Percentiles rank a stretch among this genome's conserved stretches.
These are phyloP conservation scores for Euwallacea similis DNA, from an alignment of 1,140 invertebrate species.

Conservation along the genomic window DNA sequence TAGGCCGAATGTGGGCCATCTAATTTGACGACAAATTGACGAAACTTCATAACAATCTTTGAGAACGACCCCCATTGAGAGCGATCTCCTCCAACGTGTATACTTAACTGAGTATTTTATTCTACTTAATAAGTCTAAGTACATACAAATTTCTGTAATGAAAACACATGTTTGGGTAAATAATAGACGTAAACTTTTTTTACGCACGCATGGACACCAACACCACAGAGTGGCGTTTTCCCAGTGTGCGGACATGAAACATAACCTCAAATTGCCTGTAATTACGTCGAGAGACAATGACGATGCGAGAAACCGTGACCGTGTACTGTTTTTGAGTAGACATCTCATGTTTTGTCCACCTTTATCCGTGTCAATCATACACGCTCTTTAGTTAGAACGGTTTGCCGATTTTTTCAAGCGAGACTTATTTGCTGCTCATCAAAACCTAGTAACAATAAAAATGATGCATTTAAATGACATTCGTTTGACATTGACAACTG, in stretches of 20 bases:
- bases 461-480: no score
- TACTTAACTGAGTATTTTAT: no score
- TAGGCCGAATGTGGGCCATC: no score
- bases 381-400: neutral
- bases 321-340: neutral
- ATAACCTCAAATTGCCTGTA: slow-evolving; percentile 31
- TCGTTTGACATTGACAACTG: no score
- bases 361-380: slow-evolving; percentile 5
- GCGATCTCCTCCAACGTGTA: no score
- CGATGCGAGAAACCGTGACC: slow-evolving; percentile 20
- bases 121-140: no score
- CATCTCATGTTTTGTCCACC: neutral
- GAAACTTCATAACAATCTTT: no score
- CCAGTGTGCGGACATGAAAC: slow-evolving; percentile 16
- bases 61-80: no score
- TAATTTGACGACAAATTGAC: no score
- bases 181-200: slow-evolving; percentile 26
- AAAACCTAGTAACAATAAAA: no score
- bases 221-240: slow-evolving; percentile 25
- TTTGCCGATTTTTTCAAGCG: neutral
- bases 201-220: slow-evolving; percentile 24
- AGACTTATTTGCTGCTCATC: neutral
- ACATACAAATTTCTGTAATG: neutral
- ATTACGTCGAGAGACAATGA: slow-evolving; percentile 18
- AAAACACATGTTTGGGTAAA: slow-evolving; percentile 26